These are phyloP conservation scores for Alaudala cheleensis DNA, from an alignment of 2,113 vertebrate genomes.

Conservation along the genomic window DNA sequence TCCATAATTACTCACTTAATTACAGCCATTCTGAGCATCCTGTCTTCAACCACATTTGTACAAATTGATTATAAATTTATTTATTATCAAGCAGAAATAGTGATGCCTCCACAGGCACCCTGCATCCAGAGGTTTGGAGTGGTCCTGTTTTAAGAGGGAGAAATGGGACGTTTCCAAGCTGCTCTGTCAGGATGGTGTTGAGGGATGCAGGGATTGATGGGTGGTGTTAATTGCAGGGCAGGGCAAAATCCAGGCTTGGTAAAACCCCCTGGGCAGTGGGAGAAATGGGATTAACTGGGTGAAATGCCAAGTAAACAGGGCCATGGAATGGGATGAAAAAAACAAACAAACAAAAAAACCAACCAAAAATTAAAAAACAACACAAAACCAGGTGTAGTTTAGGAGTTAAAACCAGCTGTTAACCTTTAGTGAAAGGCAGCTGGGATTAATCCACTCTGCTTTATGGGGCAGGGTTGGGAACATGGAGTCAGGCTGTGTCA, in stretches of 20 bases:
- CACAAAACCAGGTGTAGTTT: not conserved
- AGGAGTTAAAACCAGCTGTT: not conserved
- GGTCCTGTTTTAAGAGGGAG: not conserved
- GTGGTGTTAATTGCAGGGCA: not conserved
- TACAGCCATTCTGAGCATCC: not conserved
- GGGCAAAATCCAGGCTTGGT: not conserved
- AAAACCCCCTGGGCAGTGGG: not conserved
- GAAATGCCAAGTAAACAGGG: not conserved
- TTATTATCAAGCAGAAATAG: not conserved
- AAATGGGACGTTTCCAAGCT: not conserved
- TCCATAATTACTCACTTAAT: not conserved
- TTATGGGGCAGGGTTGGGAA: not conserved
- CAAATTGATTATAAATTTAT: not conserved
- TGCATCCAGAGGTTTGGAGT: not conserved
- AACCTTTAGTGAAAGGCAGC: not conserved
- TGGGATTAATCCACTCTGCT: not conserved
- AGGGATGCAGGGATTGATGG: not conserved
- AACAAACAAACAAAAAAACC: not conserved
- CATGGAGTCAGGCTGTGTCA: not conserved
- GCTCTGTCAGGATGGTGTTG: not conserved
- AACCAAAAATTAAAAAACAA: not conserved
- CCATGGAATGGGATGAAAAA: accelerated
- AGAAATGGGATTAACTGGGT: not conserved
- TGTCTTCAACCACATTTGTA: not conserved
- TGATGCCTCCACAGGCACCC: accelerated